Conservation (phyloP, 1,140 invertebrate species). For the Drosophila virilis region DNA sequence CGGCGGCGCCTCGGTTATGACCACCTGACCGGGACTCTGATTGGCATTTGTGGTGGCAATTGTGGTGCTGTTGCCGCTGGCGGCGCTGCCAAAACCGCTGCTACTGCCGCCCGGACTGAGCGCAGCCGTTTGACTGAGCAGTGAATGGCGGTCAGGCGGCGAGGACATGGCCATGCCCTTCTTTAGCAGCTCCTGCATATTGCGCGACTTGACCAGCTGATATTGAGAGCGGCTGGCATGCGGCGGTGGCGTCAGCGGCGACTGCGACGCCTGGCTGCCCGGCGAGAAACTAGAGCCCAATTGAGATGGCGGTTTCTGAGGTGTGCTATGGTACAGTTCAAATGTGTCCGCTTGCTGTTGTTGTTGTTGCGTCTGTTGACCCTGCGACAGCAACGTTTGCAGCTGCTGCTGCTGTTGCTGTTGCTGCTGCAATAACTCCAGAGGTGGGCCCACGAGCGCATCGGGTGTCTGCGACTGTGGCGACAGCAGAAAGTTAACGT, state of each 20-base stretch:
- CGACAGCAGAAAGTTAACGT: slow-evolving; percentile 83
- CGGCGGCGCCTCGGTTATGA: slow-evolving; percentile 11
- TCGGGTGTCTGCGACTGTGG: slow-evolving; percentile 70
- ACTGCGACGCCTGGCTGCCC: slow-evolving; percentile 84
- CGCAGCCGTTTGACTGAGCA: slow-evolving; percentile 86
- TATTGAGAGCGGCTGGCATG: slow-evolving; percentile 87
- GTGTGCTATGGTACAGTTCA: slow-evolving; percentile 84
- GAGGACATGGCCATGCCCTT: slow-evolving; percentile 86
- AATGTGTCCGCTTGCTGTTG: slow-evolving; percentile 72
- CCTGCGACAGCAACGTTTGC: slow-evolving; percentile 47
- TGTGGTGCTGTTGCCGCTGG: slow-evolving; percentile 51
- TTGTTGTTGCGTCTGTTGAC: slow-evolving; percentile 62
- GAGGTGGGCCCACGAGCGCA: slow-evolving; percentile 50
- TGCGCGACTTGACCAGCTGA: slow-evolving; percentile 84
- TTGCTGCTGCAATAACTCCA: slow-evolving; percentile 84
- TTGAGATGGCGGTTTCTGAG: slow-evolving; percentile 75
- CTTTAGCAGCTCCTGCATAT: slow-evolving; percentile 85
- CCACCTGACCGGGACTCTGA: slow-evolving; percentile 64
- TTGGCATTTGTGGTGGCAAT: slow-evolving; percentile 31
- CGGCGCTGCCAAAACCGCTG: slow-evolving; percentile 74
- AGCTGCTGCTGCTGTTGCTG: slow-evolving; percentile 66
- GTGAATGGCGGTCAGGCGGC: slow-evolving; percentile 83
- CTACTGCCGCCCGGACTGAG: slow-evolving; percentile 77
- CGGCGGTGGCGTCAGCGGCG: slow-evolving; percentile 77
- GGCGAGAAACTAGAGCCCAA: slow-evolving; percentile 84